Evolutionary conservation across 1,140 invertebrate species (phyloP).

Genomic region (Linepithema humile): DNA sequence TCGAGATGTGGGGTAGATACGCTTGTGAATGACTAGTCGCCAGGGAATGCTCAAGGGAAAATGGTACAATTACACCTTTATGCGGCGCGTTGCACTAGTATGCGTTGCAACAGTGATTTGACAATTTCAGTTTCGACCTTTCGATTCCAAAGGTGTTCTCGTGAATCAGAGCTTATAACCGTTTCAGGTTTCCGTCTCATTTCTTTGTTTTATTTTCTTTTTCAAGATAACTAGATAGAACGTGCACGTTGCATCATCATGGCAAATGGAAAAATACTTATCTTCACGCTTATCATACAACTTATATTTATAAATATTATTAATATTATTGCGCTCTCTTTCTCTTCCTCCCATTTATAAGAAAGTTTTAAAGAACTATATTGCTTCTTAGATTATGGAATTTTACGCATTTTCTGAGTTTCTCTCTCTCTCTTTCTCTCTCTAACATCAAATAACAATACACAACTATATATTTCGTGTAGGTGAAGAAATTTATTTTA

Average conservation of each 20-base stretch:
- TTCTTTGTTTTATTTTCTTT: constrained; percentile 15
- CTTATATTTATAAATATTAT: neutral
- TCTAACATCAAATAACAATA: too few species aligned
- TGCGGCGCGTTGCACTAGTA: neutral
- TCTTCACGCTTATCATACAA: neutral
- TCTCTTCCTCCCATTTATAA: too few species aligned
- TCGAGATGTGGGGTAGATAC: neutral
- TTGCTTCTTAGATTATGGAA: neutral
- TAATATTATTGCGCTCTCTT: too few species aligned
- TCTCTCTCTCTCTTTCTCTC: neutral
- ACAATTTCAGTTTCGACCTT: constrained; percentile 10
- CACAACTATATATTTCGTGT: neutral
- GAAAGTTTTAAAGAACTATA: too few species aligned
- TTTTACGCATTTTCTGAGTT: too few species aligned
- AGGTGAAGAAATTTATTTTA: neutral
- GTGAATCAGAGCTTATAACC: neutral
- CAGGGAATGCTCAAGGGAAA: neutral
- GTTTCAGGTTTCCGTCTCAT: too few species aligned
- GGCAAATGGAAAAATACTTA: neutral
- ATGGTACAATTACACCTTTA: constrained; percentile 29
- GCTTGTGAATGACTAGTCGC: constrained; percentile 20
- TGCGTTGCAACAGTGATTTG: neutral
- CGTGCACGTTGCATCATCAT: neutral
- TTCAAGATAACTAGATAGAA: neutral
- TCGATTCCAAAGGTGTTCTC: neutral